phyloP scores from a whole-genome alignment of 2,797 vertebrate species.

The Amazonetta brasiliensis region DNA sequence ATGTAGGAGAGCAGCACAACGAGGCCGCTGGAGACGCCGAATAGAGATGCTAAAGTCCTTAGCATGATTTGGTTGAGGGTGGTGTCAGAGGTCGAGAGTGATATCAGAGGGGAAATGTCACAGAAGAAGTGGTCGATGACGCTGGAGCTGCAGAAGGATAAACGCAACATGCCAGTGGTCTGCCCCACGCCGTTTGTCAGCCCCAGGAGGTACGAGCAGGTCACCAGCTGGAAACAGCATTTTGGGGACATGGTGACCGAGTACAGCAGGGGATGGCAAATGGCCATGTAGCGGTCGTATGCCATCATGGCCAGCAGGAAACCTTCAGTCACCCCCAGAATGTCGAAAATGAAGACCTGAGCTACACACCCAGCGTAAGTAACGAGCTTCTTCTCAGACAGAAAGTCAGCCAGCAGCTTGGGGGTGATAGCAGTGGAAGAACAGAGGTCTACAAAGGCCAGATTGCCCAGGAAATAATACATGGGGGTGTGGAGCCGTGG shows the following conservation, averaged over 20 bases:
- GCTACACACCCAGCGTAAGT: background rate
- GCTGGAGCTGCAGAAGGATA: background rate
- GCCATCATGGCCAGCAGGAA: background rate
- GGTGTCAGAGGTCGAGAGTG: background rate
- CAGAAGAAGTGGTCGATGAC: background rate
- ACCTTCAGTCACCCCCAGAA: background rate
- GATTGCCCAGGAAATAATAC: slow-evolving; percentile 23
- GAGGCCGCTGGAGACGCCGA: background rate
- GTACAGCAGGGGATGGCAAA: slow-evolving; percentile 17
- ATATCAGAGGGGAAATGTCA: background rate
- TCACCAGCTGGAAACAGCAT: background rate
- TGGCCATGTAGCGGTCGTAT: background rate
- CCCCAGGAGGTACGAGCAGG: background rate
- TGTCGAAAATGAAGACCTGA: background rate
- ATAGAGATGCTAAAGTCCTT: background rate
- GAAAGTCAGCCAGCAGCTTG: background rate
- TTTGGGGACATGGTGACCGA: background rate
- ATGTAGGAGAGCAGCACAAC: background rate
- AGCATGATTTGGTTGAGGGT: background rate
- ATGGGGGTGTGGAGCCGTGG: background rate
- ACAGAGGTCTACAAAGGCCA: slow-evolving; percentile 38
- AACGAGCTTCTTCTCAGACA: background rate
- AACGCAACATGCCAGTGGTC: background rate
- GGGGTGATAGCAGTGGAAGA: background rate
- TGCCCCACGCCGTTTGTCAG: background rate